phyloP scores from a whole-genome alignment of 2,797 vertebrate genomes.

The Cossypha heuglini region DNA sequence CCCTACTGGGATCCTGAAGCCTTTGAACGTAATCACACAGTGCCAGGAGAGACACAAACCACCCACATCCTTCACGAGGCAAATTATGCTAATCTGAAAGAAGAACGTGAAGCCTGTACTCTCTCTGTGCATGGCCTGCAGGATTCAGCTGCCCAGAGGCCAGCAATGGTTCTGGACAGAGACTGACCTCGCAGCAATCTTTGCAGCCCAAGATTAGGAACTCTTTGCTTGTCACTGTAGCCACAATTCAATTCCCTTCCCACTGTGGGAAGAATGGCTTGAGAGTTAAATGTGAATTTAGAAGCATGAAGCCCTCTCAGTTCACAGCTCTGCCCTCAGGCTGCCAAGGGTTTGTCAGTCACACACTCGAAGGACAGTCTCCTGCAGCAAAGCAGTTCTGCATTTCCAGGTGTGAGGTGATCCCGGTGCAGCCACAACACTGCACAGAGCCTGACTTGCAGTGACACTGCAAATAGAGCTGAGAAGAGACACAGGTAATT shows the following conservation, averaged over 20 bases:
- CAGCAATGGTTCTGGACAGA: neutral
- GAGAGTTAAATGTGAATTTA: neutral
- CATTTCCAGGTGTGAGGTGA: neutral
- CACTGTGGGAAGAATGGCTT: neutral
- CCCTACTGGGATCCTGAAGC: neutral
- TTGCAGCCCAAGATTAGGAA: neutral
- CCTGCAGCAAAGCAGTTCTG: neutral
- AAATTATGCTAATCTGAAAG: neutral
- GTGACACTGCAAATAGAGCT: neutral
- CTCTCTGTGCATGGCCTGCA: neutral
- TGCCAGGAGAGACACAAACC: neutral
- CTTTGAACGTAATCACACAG: neutral
- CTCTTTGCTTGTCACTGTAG: neutral
- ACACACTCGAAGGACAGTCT: neutral
- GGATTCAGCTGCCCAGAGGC: neutral
- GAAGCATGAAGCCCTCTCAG: neutral
- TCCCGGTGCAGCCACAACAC: fast-evolving
- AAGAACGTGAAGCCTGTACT: neutral
- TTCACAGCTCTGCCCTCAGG: neutral
- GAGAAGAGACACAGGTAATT: neutral
- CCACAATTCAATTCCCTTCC: neutral
- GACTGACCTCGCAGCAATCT: neutral
- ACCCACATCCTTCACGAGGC: neutral
- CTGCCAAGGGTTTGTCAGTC: neutral
- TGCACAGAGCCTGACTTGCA: neutral